A percentile compares a stretch with the other conserved stretches of the same genome.
phyloP scores from a whole-genome alignment of 2,797 vertebrate genomes.

The Pangasius djambal region DNA sequence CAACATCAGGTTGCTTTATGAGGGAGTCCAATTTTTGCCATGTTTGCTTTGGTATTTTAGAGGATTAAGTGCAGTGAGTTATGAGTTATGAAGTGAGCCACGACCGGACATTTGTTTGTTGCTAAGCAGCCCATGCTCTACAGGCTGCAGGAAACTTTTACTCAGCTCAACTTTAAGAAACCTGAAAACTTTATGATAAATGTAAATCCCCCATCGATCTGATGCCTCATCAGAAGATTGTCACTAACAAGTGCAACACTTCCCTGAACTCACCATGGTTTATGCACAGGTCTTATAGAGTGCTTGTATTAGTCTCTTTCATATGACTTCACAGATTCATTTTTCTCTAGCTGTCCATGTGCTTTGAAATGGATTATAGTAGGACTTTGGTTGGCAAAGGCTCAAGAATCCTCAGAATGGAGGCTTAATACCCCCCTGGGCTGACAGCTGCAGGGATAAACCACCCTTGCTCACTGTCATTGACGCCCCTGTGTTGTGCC shows the following conservation, averaged over 20 bases:
- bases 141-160: background rate
- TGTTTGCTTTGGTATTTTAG: constrained; percentile 32
- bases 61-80: constrained; percentile 31
- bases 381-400: constrained; percentile 59
- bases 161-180: background rate
- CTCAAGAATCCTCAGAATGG: constrained; percentile 68
- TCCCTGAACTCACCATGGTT: background rate
- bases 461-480: constrained; percentile 65
- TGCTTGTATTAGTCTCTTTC: constrained; percentile 16
- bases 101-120: constrained; percentile 3
- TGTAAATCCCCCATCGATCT: background rate
- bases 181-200: constrained; percentile 1
- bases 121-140: constrained; percentile 4
- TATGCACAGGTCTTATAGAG: background rate
- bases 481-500: constrained; percentile 67
- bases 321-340: constrained; percentile 40
- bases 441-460: constrained; percentile 70
- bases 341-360: constrained; percentile 48
- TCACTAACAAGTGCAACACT: constrained; percentile 19
- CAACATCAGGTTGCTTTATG: constrained; percentile 57
- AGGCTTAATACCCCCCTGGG: constrained; percentile 65
- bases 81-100: constrained; percentile 18
- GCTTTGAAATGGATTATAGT: constrained; percentile 52
- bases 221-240: background rate
- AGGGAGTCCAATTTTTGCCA: constrained; percentile 49